Percentiles rank a stretch among this genome's conserved stretches.
These are phyloP conservation scores for Drosophila paramelanica DNA, from an alignment of 2,888 invertebrate species.

Conservation along the genomic window DNA sequence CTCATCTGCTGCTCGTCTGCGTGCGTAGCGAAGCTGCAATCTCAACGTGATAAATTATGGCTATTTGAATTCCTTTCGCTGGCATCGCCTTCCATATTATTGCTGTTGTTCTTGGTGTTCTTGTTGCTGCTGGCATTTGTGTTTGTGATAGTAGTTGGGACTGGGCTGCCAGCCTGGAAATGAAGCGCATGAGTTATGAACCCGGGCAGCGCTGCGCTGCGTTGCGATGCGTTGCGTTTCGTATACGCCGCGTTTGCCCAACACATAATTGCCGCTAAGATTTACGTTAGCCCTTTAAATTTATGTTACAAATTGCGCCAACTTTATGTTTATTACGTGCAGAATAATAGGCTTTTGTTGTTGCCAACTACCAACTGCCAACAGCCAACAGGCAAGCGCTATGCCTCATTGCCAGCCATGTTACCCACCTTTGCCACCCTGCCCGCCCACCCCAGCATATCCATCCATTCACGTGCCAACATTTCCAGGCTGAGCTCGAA, in stretches of 20 bases:
- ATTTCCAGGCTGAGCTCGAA: background rate
- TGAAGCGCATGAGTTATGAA: slow-evolving; percentile 77
- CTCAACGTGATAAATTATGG: slow-evolving; percentile 78
- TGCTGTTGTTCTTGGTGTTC: slow-evolving; percentile 7
- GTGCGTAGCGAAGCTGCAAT: slow-evolving; percentile 69
- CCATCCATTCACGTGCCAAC: slow-evolving; percentile 2
- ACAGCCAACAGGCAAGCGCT: slow-evolving; percentile 34
- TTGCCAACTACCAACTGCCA: slow-evolving; percentile 52
- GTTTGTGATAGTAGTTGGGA: slow-evolving; percentile 36
- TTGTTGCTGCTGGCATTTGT: slow-evolving; percentile 18
- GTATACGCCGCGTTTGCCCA: slow-evolving; percentile 67
- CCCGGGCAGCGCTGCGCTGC: slow-evolving; percentile 34
- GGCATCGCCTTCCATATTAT: slow-evolving; percentile 37
- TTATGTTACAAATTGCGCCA: slow-evolving; percentile 78
- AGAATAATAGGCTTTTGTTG: slow-evolving; percentile 78
- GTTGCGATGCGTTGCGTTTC: slow-evolving; percentile 42
- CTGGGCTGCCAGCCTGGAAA: slow-evolving; percentile 52
- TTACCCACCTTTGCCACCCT: slow-evolving; percentile 15
- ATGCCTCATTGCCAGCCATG: slow-evolving; percentile 19
- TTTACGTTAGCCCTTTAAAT: slow-evolving; percentile 77
- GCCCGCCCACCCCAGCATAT: background rate
- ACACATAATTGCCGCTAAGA: slow-evolving; percentile 80
- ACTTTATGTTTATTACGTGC: slow-evolving; percentile 80
- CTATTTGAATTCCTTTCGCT: slow-evolving; percentile 77
- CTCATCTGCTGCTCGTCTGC: slow-evolving; percentile 56